Percentiles rank a stretch among this genome's conserved stretches.
These are phyloP conservation scores for Microcebus murinus DNA, from an alignment of 2,113 vertebrate genomes.

Conservation along the genomic window DNA sequence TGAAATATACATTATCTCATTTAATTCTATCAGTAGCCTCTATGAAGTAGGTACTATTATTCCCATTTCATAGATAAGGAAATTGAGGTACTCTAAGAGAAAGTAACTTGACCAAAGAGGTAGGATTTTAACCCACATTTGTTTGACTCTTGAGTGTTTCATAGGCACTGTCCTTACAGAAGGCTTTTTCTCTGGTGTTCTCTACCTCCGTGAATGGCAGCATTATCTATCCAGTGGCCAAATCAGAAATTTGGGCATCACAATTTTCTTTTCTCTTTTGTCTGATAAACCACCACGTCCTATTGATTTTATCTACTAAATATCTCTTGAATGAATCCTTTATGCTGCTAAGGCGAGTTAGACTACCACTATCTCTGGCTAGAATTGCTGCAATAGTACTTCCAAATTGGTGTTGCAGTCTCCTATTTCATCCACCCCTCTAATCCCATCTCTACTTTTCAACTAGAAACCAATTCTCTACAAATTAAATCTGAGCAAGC, in stretches of 20 bases:
- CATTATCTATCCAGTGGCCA: not conserved
- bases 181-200: not conserved
- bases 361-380: not conserved
- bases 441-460: not conserved
- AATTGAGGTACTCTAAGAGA: not conserved
- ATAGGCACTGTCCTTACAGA: not conserved
- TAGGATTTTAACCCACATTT: not conserved
- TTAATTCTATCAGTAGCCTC: constrained; percentile 11
- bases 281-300: not conserved
- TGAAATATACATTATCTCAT: not conserved
- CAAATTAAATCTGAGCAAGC: not conserved
- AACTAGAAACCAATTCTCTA: not conserved
- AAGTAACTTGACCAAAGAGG: not conserved
- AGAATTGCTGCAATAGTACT: not conserved
- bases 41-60: not conserved
- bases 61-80: not conserved
- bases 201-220: not conserved
- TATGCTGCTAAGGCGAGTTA: not conserved
- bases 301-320: not conserved
- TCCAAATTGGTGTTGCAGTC: not conserved
- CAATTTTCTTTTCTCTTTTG: not conserved
- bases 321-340: not conserved
- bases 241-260: not conserved
- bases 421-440: not conserved
- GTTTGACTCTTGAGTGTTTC: not conserved